Evolutionary conservation across 2,888 invertebrate species (phyloP).

Genomic region (Ellobium chinense): DNA sequence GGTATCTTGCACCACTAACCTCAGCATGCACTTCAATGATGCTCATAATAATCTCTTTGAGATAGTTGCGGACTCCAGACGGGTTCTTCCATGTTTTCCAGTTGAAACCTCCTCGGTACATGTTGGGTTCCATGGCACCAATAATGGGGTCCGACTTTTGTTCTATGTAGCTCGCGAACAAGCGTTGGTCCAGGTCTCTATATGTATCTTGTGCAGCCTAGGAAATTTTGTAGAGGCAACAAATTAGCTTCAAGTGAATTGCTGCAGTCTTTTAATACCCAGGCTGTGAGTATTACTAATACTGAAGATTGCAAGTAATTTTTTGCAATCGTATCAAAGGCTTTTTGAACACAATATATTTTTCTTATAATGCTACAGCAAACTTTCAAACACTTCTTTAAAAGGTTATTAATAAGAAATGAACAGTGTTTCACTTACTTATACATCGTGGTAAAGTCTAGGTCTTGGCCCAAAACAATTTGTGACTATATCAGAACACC

Average conservation of each 20-base stretch:
- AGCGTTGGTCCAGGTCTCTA: conserved; percentile 72
- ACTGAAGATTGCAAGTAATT: too few species aligned
- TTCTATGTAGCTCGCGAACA: conserved; percentile 82
- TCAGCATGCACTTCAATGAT: conserved; percentile 81
- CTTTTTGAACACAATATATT: too few species aligned
- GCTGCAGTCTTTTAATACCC: too few species aligned
- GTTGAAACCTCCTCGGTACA: conserved; percentile 94
- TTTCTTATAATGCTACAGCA: too few species aligned
- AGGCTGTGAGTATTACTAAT: too few species aligned
- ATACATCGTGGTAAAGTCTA: too few species aligned
- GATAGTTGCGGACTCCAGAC: conserved; percentile 82
- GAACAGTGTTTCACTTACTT: too few species aligned
- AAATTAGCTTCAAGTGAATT: not conserved
- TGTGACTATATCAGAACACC: too few species aligned
- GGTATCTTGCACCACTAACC: conserved; percentile 69
- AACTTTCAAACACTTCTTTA: too few species aligned
- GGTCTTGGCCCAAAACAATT: too few species aligned
- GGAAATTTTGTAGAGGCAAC: not conserved
- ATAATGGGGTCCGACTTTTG: conserved; percentile 95
- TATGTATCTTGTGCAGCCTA: conserved; percentile 75
- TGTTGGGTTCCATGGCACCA: conserved; percentile 96
- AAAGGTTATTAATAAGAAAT: too few species aligned
- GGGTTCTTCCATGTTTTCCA: conserved; percentile 87
- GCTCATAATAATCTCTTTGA: conserved; percentile 82
- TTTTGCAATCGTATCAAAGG: too few species aligned